These are phyloP conservation scores for Daboia siamensis DNA, from an alignment of 2,113 vertebrate genomes.

Conservation along the genomic window DNA sequence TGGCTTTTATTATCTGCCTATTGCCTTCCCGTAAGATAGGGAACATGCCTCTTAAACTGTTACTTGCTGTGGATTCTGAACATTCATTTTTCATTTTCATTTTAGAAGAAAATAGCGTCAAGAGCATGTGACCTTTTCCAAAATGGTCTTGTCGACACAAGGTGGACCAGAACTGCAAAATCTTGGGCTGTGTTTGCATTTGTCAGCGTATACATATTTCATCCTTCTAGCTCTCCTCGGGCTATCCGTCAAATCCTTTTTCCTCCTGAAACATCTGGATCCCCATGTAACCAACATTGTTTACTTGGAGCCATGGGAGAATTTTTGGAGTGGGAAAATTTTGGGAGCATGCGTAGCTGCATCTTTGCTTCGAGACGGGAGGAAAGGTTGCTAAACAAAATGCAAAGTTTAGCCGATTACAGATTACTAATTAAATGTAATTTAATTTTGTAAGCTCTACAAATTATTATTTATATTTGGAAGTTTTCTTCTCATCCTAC, in stretches of 20 bases:
- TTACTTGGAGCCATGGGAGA: conserved; percentile 50
- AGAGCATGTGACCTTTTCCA: not conserved
- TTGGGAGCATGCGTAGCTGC: conserved; percentile 26
- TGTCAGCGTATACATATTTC: not conserved
- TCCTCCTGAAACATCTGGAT: conserved; percentile 10
- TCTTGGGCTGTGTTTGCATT: not conserved
- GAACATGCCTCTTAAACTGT: not conserved
- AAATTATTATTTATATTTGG: not conserved
- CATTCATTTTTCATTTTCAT: not conserved
- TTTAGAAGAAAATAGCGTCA: not conserved
- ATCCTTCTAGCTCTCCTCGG: not conserved
- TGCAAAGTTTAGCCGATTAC: not conserved
- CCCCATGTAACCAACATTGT: not conserved
- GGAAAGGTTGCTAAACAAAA: not conserved
- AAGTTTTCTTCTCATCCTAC: not conserved
- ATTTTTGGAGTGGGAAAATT: conserved; percentile 49
- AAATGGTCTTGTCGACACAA: not conserved
- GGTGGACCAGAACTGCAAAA: not conserved
- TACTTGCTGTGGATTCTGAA: not conserved
- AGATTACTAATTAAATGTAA: not conserved
- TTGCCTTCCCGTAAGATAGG: not conserved
- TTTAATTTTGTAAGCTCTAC: not conserved
- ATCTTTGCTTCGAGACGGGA: not conserved
- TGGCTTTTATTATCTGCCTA: not conserved
- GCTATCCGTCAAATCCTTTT: not conserved